phyloP scores from a whole-genome alignment of 2,113 vertebrate genomes.

The Macrotis lagotis region DNA sequence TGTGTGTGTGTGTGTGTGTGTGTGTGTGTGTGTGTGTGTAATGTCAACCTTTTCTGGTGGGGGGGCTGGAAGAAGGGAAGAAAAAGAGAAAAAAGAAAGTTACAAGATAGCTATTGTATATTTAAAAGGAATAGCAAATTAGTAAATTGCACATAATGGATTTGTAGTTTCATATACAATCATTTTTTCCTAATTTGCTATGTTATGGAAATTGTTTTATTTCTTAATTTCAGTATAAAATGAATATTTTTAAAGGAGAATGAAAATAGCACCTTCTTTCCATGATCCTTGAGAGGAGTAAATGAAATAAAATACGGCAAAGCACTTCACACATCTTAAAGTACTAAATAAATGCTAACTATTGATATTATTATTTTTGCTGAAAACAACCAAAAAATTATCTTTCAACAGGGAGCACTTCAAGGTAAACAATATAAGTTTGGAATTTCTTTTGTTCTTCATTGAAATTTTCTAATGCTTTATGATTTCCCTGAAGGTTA shows the following conservation, averaged over 20 bases:
- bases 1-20: no score
- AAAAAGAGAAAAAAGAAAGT: no score
- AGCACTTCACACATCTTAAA: background rate
- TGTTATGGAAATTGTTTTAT: background rate
- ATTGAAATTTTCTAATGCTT: background rate
- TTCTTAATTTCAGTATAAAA: background rate
- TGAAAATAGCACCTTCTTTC: background rate
- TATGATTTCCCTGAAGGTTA: background rate
- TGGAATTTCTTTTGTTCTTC: background rate
- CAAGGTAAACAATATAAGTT: background rate
- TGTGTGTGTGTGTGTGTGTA: no score
- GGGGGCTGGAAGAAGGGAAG: no score
- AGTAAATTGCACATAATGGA: no score
- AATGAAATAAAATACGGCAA: background rate
- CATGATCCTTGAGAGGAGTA: background rate
- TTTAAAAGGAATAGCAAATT: no score
- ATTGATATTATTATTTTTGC: background rate
- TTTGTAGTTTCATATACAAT: background rate
- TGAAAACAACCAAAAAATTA: background rate
- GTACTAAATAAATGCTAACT: background rate
- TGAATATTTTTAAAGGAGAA: background rate
- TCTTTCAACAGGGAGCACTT: background rate
- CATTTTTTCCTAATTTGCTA: background rate
- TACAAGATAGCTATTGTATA: no score
- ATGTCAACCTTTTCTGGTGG: no score